phyloP scores from a whole-genome alignment of 2,797 vertebrate species.

The Limosa lapponica region DNA sequence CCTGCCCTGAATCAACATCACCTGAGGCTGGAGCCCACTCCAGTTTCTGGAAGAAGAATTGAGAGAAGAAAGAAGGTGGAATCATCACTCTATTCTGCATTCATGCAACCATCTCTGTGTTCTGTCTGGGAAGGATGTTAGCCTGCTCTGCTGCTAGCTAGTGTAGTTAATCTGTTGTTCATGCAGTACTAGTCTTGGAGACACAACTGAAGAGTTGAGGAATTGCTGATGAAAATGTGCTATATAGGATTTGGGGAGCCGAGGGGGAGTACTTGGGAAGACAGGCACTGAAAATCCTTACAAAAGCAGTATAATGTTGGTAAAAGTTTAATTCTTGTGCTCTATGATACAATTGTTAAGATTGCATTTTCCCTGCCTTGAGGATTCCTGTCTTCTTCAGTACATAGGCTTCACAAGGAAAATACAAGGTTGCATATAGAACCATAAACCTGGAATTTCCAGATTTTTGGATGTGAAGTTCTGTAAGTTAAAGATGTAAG shows the following conservation, averaged over 20 bases:
- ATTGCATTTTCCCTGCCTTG: not conserved
- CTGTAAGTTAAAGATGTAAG: not conserved
- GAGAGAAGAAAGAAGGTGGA: not conserved
- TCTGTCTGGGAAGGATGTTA: not conserved
- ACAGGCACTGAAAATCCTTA: not conserved
- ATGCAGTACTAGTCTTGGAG: not conserved
- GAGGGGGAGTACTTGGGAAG: not conserved
- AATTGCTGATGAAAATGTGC: not conserved
- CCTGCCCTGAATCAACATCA: not conserved
- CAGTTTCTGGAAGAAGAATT: not conserved
- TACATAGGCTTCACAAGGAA: not conserved
- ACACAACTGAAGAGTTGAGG: not conserved
- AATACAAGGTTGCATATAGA: not conserved
- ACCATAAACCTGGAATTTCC: not conserved
- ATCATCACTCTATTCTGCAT: not conserved
- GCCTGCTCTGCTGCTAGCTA: not conserved
- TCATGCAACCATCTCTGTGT: accelerated
- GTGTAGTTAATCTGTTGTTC: not conserved
- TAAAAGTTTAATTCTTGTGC: not conserved
- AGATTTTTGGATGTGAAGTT: not conserved
- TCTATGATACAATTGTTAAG: not conserved
- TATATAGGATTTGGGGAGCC: not conserved
- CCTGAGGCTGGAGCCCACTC: not conserved
- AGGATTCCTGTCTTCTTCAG: not conserved
- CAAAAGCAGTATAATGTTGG: not conserved